Evolutionary conservation across 2,888 invertebrate genomes (phyloP), one percentile per base, ranked within the genome.

Genomic region (Onthophagus sagittarius): DNA sequence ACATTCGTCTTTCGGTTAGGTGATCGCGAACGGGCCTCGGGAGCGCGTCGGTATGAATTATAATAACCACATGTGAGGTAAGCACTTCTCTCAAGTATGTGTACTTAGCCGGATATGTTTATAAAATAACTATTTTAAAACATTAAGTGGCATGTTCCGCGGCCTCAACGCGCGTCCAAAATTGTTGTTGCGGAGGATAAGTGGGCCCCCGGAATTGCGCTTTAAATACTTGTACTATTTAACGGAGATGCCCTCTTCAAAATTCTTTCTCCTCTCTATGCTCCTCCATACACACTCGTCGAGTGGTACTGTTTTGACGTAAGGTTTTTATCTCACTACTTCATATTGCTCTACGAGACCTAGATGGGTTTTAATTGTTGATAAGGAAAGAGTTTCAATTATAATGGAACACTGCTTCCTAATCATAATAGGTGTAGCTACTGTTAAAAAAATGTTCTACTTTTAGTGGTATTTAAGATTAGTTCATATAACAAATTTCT

Each of bases 51-150:
- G 76, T 75, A 76, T 79, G 79, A 79, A 79, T 79, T 79, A 79
- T 78, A 79, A 79, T 79, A 79, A 79, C 78, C 79, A 79, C 78
- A 77, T 79, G 79, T 77, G 77, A 78, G 78, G 77, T 77, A 77
- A 76, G 78, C 79, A 79, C 79, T 79, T 79, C 77, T 75, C 77
- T 79, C 79, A 79, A 79, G 79, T 79, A 76, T 78, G 76, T 77
- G 77, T 79, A 79, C 80, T 79, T 80, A 79, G 76, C 77, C 77
- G 79, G 80, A 80, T 80, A 80, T 80, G 80, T 80, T 80, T 80
- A 78, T 80, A 78, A 80, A 79, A 79, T 78, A 79, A 79, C 79
- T 80, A 79, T 79, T 79, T 79, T 80, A 78, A 79, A 80, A 78
- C 78, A 77, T 77, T 79, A 80, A 80, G 80, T 80, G 78, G 78